Evolutionary conservation across 2,797 vertebrate genomes (phyloP).

Genomic region (Sebastes jordani): DNA sequence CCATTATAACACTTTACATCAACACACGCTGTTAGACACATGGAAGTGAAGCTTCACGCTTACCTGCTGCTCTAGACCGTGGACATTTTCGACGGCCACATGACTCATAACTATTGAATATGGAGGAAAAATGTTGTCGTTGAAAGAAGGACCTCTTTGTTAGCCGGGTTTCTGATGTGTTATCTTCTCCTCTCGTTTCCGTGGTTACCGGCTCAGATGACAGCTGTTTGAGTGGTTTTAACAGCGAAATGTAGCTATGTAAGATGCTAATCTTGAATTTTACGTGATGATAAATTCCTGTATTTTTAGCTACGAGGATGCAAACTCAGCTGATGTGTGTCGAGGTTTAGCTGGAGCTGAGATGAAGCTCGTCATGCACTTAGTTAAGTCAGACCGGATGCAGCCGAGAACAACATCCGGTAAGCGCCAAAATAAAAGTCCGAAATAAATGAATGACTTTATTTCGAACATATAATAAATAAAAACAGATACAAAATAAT

Average conservation of each 20-base stretch:
- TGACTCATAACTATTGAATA: conserved; percentile 98
- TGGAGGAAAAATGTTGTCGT: conserved; percentile 82
- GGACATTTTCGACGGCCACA: conserved; percentile 98
- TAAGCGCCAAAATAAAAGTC: conserved; percentile 41
- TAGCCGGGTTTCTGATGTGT: conserved; percentile 75
- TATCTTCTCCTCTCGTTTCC: conserved; percentile 37
- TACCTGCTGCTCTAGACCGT: conserved; percentile 98
- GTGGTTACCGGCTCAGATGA: conserved; percentile 19
- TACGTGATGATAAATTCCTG: conserved; percentile 13
- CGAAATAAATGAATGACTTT: too few relatives aligned
- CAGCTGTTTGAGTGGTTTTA: conserved; percentile 21
- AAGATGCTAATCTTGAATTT: conserved; percentile 24
- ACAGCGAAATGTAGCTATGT: background rate
- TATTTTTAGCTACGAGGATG: conserved; percentile 47
- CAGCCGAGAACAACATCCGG: conserved; percentile 20
- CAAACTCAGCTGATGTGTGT: conserved; percentile 73
- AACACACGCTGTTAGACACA: background rate
- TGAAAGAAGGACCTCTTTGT: conserved; percentile 82
- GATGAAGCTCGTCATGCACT: conserved; percentile 29
- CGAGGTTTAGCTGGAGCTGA: conserved; percentile 47
- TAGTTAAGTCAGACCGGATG: background rate
- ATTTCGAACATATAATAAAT: too few relatives aligned
- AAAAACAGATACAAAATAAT: too few relatives aligned
- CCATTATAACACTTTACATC: conserved; percentile 7
- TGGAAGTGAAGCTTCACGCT: conserved; percentile 47